phyloP scores from a whole-genome alignment of 2,888 invertebrate genomes.

The Orthosia cruda region DNA sequence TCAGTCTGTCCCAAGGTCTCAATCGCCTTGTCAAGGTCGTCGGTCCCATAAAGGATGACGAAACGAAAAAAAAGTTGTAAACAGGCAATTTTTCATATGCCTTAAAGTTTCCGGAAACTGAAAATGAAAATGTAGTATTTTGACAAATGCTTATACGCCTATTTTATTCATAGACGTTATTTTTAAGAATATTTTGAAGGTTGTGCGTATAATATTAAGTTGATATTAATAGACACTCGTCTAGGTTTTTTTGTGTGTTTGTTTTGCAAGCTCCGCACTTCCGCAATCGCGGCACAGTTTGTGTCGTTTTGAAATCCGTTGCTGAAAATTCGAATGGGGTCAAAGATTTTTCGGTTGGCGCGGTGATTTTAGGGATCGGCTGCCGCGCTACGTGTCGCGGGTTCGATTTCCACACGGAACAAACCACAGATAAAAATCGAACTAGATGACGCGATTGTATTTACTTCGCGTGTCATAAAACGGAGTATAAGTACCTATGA shows the following conservation, averaged over 20 bases:
- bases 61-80: no score
- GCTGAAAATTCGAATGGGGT: no score
- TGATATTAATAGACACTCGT: neutral
- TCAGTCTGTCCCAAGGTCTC: neutral
- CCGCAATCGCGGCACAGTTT: neutral
- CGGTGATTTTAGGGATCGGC: no score
- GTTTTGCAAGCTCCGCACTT: neutral
- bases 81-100: neutral
- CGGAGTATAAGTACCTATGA: no score
- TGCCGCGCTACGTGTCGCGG: no score
- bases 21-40: neutral
- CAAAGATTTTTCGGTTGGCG: no score
- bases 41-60: neutral
- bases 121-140: neutral
- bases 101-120: neutral
- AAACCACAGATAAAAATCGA: no score
- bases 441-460: no score
- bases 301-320: no score
- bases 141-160: neutral
- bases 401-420: no score
- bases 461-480: no score
- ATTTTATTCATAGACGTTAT: neutral
- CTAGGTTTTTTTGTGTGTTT: neutral
- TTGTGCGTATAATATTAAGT: neutral
- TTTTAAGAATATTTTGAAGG: slow-evolving; percentile 4